Conservation (phyloP, 2,888 invertebrate species). For the Erannis defoliaria region DNA sequence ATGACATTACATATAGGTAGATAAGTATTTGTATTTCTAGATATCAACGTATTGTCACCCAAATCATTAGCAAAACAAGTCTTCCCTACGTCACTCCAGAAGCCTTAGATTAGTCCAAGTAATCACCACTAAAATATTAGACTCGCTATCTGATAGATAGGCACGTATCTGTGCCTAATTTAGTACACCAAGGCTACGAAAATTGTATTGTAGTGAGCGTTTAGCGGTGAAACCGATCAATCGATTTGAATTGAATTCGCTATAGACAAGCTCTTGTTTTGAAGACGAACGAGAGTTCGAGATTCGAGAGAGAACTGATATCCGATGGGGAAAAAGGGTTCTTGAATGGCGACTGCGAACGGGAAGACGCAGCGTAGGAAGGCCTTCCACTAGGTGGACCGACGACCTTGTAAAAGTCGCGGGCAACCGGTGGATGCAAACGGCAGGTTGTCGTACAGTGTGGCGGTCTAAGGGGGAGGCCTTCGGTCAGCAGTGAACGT, state of each 20-base stretch:
- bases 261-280: too few species aligned
- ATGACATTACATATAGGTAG: not conserved
- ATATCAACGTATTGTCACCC: constrained; percentile 10
- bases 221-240: constrained; percentile 10
- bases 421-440: too few species aligned
- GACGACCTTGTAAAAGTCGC: too few species aligned
- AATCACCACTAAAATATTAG: constrained; percentile 10
- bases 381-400: too few species aligned
- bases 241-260: constrained; percentile 5
- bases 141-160: constrained; percentile 19
- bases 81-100: constrained; percentile 23
- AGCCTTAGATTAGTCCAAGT: constrained; percentile 30
- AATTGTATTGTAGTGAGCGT: constrained; percentile 12
- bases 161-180: constrained; percentile 13
- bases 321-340: too few species aligned
- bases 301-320: too few species aligned
- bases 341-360: too few species aligned
- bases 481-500: too few species aligned
- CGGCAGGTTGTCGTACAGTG: too few species aligned
- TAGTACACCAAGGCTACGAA: constrained; percentile 26
- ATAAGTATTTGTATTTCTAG: not conserved
- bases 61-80: constrained; percentile 23
- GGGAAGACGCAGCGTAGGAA: too few species aligned
- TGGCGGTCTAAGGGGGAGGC: too few species aligned
- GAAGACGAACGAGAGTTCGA: too few species aligned